Conservation (phyloP, 2,888 invertebrate genomes). For the Andrena minutula region DNA sequence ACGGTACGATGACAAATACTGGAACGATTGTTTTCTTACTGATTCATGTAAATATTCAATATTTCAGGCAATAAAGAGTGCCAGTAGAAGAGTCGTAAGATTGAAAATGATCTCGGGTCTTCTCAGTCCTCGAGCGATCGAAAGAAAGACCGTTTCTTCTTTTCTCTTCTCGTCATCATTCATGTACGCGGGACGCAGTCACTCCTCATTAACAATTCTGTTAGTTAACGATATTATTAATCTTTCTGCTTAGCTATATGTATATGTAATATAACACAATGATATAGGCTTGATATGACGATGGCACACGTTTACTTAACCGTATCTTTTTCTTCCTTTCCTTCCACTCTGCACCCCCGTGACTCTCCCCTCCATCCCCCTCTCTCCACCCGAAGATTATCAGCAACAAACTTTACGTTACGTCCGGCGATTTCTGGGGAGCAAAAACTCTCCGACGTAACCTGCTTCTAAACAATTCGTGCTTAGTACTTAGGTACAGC, state of each 20-base stretch:
- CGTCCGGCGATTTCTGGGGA: neutral
- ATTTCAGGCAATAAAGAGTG: conserved; percentile 43
- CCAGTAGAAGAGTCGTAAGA: conserved; percentile 40
- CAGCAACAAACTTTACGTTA: neutral
- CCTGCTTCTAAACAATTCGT: neutral
- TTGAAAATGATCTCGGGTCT: conserved; percentile 36
- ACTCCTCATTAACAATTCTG: conserved; percentile 80
- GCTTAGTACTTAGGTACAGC: too few species aligned
- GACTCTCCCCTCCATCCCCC: conserved; percentile 20
- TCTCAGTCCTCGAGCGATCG: conserved; percentile 60
- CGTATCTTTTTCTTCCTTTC: conserved; percentile 52
- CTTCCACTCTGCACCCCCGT: conserved; percentile 25
- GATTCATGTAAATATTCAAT: conserved; percentile 42
- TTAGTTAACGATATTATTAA: conserved; percentile 78
- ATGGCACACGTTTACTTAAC: conserved; percentile 78
- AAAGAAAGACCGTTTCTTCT: conserved; percentile 50
- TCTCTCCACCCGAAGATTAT: conserved; percentile 15
- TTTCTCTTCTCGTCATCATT: conserved; percentile 15
- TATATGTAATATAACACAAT: conserved; percentile 81
- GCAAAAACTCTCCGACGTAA: conserved; percentile 8
- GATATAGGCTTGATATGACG: conserved; percentile 85
- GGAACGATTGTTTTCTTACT: conserved; percentile 44
- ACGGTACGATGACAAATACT: conserved; percentile 38
- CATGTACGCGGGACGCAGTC: conserved; percentile 69
- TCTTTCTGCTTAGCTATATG: conserved; percentile 68